Evolutionary conservation across 2,797 vertebrate genomes (phyloP).

Genomic region (Lithobates sylvaticus): DNA sequence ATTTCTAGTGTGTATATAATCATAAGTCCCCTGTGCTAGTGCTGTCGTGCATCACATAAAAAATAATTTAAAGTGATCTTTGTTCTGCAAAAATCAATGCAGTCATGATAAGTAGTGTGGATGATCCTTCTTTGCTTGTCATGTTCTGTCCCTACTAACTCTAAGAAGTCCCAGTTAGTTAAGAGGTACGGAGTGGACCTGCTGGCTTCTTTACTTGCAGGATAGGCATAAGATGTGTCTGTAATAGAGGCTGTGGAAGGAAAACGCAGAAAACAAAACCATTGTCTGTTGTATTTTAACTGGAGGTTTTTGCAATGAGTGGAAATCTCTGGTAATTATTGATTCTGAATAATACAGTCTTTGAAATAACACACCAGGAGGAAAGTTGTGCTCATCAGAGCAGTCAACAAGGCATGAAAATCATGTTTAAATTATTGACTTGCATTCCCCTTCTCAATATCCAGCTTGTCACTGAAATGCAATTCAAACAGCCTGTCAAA

Average conservation of each 20-base stretch:
- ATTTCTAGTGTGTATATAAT: not conserved
- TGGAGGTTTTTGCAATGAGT: not conserved
- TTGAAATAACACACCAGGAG: conserved; percentile 29
- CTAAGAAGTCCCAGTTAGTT: not conserved
- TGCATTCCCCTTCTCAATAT: conserved; percentile 26
- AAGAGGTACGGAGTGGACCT: not conserved
- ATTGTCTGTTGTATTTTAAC: not conserved
- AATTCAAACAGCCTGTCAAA: conserved; percentile 28
- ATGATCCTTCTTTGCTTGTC: not conserved
- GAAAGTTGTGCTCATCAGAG: conserved; percentile 19
- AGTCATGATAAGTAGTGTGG: not conserved
- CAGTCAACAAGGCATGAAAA: conserved; percentile 23
- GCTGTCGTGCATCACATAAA: no score
- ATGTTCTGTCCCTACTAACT: not conserved
- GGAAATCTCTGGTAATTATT: conserved; percentile 6
- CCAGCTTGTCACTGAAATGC: conserved; percentile 22
- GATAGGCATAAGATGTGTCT: not conserved
- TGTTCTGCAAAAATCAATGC: not conserved
- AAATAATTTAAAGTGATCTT: not conserved
- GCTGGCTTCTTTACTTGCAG: not conserved
- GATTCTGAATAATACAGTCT: conserved; percentile 23
- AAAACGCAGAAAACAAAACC: not conserved
- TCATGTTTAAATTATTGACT: conserved; percentile 56
- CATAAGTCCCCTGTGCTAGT: not conserved
- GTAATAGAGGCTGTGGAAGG: not conserved